Evolutionary conservation across 2,888 invertebrate genomes (phyloP), one percentile per base, ranked within the genome.

Genomic region (Andrena trimmerana): DNA sequence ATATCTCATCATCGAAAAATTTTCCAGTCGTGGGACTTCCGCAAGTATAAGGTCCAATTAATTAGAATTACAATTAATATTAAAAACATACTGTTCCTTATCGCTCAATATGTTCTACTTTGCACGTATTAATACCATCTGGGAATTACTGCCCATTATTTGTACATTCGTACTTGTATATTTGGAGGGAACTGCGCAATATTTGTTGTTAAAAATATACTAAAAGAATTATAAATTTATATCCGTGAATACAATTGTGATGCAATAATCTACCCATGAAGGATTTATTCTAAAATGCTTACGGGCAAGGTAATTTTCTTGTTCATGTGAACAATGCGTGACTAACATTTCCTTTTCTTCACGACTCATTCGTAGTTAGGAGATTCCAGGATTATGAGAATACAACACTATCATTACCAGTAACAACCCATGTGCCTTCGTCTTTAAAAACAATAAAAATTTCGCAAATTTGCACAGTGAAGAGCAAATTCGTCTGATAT

Each of bases 271-370:
- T 16, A 42, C 29, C 24, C 36, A 54, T 20, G 57, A 33, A 54
- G 31, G 13, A 20, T 31, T 33, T 63, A 62, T 52, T 62, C 50
- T 71, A 33, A 62, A 48, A 31, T 60, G 13, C 1, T 27, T 10
- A 13, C 20, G 31, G n/a, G 20, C 13, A 50, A 50, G 31, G 5
- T 50, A 5, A 24, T 72, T n/a, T 27, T 10, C 50, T 33, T 60
- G 70, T 60, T 60, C 10, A 20, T 50, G 24, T 60, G 48, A 63
- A 69, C 60, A 66, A 59, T 70, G 65, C 68, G 60, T 70, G 42
- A 70, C 69, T 50, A 74, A 79, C 65, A 59, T 69, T 70, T 67
- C 65, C 63, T 60, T 65, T 62, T 67, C 78, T 73, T 81, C 59
- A 50, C 33, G 29, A 20, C 71, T 68, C 48, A 36, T 27, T 48